phyloP scores from a whole-genome alignment of 2,113 vertebrate species.

The Thunnus maccoyii region DNA sequence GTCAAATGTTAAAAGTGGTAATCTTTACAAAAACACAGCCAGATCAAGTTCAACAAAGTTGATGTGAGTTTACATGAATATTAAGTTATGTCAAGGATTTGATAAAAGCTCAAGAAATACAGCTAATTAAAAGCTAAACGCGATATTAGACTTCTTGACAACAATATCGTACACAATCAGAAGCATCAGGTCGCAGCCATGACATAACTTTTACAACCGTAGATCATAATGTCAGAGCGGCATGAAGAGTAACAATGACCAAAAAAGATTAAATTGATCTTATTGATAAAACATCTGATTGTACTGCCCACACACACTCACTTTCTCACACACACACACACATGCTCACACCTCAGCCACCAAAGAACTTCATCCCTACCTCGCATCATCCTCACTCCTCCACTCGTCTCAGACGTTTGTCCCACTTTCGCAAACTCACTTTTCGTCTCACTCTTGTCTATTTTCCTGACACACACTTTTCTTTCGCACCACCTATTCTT shows the following conservation, averaged over 20 bases:
- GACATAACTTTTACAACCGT: neutral
- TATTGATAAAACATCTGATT: constrained; percentile 36
- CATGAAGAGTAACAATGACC: neutral
- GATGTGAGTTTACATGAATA: neutral
- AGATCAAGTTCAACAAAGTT: neutral
- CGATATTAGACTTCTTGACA: neutral
- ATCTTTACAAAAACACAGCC: neutral
- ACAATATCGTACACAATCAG: neutral
- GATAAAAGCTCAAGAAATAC: neutral
- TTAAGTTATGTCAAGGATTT: neutral
- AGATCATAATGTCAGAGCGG: neutral
- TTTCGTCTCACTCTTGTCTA: constrained; percentile 56
- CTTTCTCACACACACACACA: constrained; percentile 24
- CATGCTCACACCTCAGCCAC: constrained; percentile 21
- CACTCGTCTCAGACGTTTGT: constrained; percentile 73
- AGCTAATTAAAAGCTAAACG: neutral
- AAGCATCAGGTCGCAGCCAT: neutral
- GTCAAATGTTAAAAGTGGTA: neutral
- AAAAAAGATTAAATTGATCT: constrained; percentile 19
- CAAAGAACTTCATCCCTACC: constrained; percentile 81
- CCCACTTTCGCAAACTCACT: constrained; percentile 79
- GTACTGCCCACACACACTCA: constrained; percentile 39
- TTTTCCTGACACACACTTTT: constrained; percentile 23
- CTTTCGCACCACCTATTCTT: constrained; percentile 26
- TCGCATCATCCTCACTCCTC: constrained; percentile 85